phyloP scores from a whole-genome alignment of 2,113 vertebrate species.

The Corythoichthys intestinalis region DNA sequence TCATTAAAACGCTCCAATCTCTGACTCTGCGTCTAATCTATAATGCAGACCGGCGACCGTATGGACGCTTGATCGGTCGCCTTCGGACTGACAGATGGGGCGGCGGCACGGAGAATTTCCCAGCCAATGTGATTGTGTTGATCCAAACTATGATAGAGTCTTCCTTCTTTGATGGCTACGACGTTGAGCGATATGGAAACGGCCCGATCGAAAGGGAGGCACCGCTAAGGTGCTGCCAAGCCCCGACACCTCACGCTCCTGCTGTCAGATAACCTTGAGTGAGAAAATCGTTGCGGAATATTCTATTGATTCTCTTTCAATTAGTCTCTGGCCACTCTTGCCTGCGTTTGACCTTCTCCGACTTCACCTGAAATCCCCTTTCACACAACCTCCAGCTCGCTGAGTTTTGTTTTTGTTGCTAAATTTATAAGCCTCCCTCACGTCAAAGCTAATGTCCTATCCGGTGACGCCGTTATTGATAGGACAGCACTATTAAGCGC shows the following conservation, averaged over 20 bases:
- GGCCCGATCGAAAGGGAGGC: conserved; percentile 39
- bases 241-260: conserved; percentile 34
- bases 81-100: conserved; percentile 49
- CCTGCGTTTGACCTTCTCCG: conserved; percentile 27
- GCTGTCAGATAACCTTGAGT: conserved; percentile 53
- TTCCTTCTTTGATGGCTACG: conserved; percentile 55
- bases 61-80: background rate
- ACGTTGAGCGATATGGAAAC: conserved; percentile 58
- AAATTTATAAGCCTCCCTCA: conserved; percentile 54
- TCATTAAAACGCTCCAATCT: conserved; percentile 66
- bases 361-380: conserved; percentile 26
- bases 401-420: conserved; percentile 50
- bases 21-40: conserved; percentile 58
- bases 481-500: conserved; percentile 60
- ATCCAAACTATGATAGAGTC: conserved; percentile 62
- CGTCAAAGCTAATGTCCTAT: conserved; percentile 51
- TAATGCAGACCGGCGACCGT: conserved; percentile 44
- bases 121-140: conserved; percentile 61
- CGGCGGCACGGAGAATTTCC: conserved; percentile 32
- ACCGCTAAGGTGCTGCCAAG: conserved; percentile 29
- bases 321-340: conserved; percentile 28
- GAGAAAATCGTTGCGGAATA: conserved; percentile 12
- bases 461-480: conserved; percentile 63
- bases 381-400: conserved; percentile 33
- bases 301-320: conserved; percentile 29